Base-by-base conservation (phyloP, 2,113 vertebrate species). In the Laticauda colubrina region DNA sequence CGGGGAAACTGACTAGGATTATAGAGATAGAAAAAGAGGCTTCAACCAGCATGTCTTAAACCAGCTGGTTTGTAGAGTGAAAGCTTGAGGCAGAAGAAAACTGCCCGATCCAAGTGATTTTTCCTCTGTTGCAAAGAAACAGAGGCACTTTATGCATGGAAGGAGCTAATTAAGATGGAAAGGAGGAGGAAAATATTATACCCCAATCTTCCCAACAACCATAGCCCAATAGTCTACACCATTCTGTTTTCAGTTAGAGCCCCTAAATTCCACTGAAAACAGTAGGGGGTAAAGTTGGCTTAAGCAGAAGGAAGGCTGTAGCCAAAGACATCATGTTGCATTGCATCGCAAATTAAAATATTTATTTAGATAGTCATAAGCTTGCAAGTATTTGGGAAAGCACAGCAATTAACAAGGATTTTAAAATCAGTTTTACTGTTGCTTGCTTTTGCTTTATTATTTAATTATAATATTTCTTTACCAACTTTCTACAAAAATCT, bases 1-100 rank as follows among this genome's bases (percentile, higher is more conserved):
- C 93, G 93, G 96, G 96, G 96, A 96, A 95, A 88, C 95, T 93
- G 95, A 85, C 96, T 94, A 96, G 92, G 94, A 96, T 95, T 96
- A 95, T 96, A 95, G 92, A 94, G 94, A 94, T 95, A 94, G 92
- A 94, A 94, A 95, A 95, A 57, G 93, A 93, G 0, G 0, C 92
- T 61, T 93, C 94, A 88, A 81, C 91, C 92, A 94, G 94, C 89
- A 92, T 91, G 93, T 95, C 92, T 10, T 6, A 93, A 94, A 93
- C 94, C 96, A 94, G 95, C 96, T 96, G 95, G 89, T 90, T 92
- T 94, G 95, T 89, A 93, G 92, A 90, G 93, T 92, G 94, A 96
- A 96, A 95, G 91, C 88, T 88, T 53, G 92, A 91, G 93, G 93
- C 90, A 90, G 91, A 93, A 94, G 94, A 95, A 94, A 96, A 95